Evolutionary conservation across 64 coral and sea anemone genomes (phyloP).

Genomic region (Dendronephthya gigantea): DNA sequence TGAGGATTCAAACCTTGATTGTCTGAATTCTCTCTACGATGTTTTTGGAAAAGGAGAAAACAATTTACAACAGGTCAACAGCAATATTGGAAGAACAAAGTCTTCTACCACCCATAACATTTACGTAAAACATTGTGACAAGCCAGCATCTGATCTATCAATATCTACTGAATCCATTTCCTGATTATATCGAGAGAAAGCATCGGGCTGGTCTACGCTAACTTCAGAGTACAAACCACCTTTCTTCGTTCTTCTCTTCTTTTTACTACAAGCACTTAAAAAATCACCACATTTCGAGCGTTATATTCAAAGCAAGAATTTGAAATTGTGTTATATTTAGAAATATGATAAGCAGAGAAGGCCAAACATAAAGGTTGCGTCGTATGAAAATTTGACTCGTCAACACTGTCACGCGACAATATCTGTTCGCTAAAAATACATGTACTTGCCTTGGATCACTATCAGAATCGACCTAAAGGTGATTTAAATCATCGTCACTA

Average conservation of each 20-base stretch:
- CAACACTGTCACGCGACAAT: too few species aligned
- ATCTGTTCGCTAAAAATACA: too few species aligned
- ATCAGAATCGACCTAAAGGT: too few species aligned
- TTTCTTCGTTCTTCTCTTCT: neutral
- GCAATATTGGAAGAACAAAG: neutral
- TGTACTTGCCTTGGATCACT: too few species aligned
- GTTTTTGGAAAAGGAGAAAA: neutral
- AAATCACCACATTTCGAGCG: too few species aligned
- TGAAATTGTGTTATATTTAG: too few species aligned
- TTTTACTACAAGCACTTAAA: too few species aligned
- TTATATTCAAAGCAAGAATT: too few species aligned
- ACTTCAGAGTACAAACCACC: neutral
- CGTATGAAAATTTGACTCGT: too few species aligned
- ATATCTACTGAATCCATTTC: constrained; percentile 1
- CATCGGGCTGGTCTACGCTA: neutral
- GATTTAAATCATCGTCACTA: too few species aligned
- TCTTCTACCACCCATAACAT: neutral
- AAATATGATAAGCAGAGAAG: too few species aligned
- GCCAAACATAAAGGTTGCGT: too few species aligned
- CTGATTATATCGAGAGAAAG: neutral
- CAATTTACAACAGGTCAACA: neutral
- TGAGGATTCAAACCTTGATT: neutral
- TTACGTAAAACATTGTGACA: neutral
- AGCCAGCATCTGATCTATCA: neutral
- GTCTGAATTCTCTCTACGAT: neutral